Percentiles rank a stretch among this genome's conserved stretches.
Evolutionary conservation across 2,113 vertebrate species (phyloP).

Genomic region (Podiceps cristatus): DNA sequence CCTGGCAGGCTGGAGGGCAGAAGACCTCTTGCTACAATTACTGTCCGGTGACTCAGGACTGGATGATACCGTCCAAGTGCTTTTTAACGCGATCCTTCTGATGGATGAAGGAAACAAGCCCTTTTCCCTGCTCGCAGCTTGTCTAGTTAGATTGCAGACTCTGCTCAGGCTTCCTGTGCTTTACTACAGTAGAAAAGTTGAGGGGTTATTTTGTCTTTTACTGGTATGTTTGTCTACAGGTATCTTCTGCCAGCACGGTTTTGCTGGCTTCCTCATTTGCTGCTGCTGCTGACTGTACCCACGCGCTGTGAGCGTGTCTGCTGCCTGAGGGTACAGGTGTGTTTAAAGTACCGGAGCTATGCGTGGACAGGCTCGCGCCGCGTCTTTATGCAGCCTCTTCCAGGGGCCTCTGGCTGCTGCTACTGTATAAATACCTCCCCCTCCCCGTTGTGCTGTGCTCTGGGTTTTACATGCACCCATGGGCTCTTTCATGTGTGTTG

Average conservation of each 20-base stretch:
- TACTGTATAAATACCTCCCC: not conserved
- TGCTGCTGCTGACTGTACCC: not conserved
- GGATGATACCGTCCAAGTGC: not conserved
- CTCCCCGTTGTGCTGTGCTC: not conserved
- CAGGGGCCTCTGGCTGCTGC: not conserved
- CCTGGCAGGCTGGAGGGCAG: not conserved
- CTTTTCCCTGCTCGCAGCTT: not conserved
- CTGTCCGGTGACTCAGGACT: not conserved
- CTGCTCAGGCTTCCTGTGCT: not conserved
- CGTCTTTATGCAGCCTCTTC: not conserved
- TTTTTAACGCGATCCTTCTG: not conserved
- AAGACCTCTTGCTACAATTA: not conserved
- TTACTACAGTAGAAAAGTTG: not conserved
- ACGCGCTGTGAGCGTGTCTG: not conserved
- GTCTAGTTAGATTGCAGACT: not conserved
- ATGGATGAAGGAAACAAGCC: not conserved
- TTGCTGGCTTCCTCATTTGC: not conserved
- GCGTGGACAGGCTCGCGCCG: not conserved
- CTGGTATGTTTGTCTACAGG: rapidly evolving
- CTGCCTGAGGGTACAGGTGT: not conserved
- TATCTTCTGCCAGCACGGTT: not conserved
- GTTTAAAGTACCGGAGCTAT: not conserved
- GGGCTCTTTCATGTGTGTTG: not conserved
- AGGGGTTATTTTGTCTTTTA: not conserved
- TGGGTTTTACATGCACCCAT: not conserved